Base-by-base conservation (phyloP, 2,797 vertebrate genomes). In the Liparis tanakae region DNA sequence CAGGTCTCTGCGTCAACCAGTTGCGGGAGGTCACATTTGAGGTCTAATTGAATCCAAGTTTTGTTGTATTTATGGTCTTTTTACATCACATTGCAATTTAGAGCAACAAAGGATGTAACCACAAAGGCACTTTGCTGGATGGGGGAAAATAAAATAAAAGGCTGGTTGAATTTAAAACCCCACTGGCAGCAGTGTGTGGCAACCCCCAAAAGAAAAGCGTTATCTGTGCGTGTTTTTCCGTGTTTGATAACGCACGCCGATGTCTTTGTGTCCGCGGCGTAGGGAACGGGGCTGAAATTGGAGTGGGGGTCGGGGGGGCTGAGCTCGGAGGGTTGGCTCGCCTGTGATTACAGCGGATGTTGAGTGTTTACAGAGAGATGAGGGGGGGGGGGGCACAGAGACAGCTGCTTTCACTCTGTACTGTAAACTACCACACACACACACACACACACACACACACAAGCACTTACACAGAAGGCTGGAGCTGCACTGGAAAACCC, bases 321-420 rank as follows among this genome's bases (percentile, higher is more conserved):
- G 81, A 89, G 85, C 88, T 88, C 10, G 36, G 74, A 78, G 87
- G 51, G 87, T 81, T 87, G 90, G 84, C 88, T 89, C 70, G 90
- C 79, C 85, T 86, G 89, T 93, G 92, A 93, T 93, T 93, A 91
- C 86, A 92, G 87, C 89, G 91, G 91, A 93, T 88, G 90, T 90
- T 13, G 88, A 88, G 85, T 92, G 91, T 92, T 92, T 91, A 92
- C 89, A 90, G 87, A 90, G 89, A 83, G 80, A 89, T 80, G 83
- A 56, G 43, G 62, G 71, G 33, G 43, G 33, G 18, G 72, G 73
- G 83, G 78, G 74, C 37, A 73, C 37, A 34, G 78, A 90, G 84
- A 89, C 92, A 93, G 91, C 92, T 93, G 91, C 89, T 93, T 94
- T 90, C 87, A 93, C 90, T 93, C 89, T 91, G 88, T 87, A 87